Evolutionary conservation across 2,888 invertebrate genomes (phyloP).

Genomic region (Caenorhabditis becei): DNA sequence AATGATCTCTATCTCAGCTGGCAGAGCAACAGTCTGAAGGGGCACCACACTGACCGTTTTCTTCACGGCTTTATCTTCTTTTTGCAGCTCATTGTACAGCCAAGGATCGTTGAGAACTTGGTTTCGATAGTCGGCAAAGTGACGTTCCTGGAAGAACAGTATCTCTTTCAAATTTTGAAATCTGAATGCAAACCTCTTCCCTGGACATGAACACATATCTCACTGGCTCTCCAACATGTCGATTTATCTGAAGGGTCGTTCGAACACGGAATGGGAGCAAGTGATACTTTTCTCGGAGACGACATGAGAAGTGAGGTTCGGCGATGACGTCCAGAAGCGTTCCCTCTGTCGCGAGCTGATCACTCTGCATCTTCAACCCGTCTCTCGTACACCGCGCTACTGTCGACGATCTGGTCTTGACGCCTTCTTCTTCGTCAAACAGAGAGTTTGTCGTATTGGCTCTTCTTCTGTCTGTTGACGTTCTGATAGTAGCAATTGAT

Average conservation of each 20-base stretch:
- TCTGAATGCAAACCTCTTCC: slow-evolving; percentile 52
- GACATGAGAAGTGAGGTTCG: slow-evolving; percentile 67
- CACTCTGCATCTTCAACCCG: slow-evolving; percentile 58
- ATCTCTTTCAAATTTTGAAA: neutral
- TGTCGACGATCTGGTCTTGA: slow-evolving; percentile 57
- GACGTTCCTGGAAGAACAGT: slow-evolving; percentile 43
- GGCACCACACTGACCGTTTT: slow-evolving; percentile 56
- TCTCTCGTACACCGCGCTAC: slow-evolving; percentile 61
- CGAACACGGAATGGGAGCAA: slow-evolving; percentile 58
- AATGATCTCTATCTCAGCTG: slow-evolving; percentile 69
- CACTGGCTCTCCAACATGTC: slow-evolving; percentile 67
- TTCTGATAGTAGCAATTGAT: slow-evolving; percentile 34
- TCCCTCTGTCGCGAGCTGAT: slow-evolving; percentile 62
- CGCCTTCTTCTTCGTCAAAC: slow-evolving; percentile 50
- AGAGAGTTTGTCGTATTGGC: slow-evolving; percentile 51
- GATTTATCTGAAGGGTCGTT: slow-evolving; percentile 58
- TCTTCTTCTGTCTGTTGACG: slow-evolving; percentile 39
- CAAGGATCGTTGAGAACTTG: slow-evolving; percentile 57
- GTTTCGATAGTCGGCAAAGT: slow-evolving; percentile 59
- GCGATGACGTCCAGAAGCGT: slow-evolving; percentile 58
- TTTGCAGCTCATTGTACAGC: slow-evolving; percentile 56
- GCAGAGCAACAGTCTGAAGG: slow-evolving; percentile 65
- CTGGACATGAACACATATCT: slow-evolving; percentile 67
- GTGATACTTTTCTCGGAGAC: slow-evolving; percentile 61
- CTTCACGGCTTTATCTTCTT: slow-evolving; percentile 50